phyloP scores from a whole-genome alignment of 30 jellyfish, hydroid and myxozoan species.

The Hydractinia symbiolongicarpus region DNA sequence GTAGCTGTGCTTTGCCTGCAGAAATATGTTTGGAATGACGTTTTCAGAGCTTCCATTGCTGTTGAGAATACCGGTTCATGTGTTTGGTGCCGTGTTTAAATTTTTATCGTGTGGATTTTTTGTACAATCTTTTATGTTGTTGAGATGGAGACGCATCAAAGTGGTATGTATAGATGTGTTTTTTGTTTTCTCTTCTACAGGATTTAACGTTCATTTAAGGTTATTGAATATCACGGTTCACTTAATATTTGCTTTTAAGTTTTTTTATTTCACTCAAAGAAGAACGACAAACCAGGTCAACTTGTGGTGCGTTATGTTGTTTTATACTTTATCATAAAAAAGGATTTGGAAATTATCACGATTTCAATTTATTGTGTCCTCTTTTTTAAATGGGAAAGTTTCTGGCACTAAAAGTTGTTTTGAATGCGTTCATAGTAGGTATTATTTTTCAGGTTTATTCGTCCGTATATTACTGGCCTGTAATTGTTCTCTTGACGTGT shows the following conservation, averaged over 20 bases:
- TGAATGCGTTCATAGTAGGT: neutral
- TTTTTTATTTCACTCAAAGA: too few species aligned
- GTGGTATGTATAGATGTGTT: slow-evolving; percentile 33
- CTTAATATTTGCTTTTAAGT: too few species aligned
- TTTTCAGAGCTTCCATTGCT: slow-evolving; percentile 42
- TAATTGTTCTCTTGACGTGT: slow-evolving; percentile 6
- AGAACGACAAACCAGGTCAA: too few species aligned
- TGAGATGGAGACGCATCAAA: slow-evolving; percentile 79
- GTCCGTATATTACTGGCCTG: slow-evolving; percentile 34
- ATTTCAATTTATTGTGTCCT: too few species aligned
- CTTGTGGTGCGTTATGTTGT: too few species aligned
- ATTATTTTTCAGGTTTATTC: slow-evolving; percentile 19
- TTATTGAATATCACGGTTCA: too few species aligned
- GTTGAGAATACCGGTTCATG: slow-evolving; percentile 18
- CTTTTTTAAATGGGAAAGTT: too few species aligned
- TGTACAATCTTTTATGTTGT: slow-evolving; percentile 57
- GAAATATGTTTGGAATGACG: slow-evolving; percentile 38
- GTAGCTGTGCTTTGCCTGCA: slow-evolving; percentile 28
- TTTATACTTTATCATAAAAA: too few species aligned
- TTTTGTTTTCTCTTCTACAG: neutral
- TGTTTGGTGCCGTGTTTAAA: slow-evolving; percentile 50
- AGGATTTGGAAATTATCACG: too few species aligned
- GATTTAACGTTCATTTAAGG: too few species aligned
- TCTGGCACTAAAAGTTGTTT: too few species aligned
- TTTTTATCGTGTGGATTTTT: slow-evolving; percentile 58